Base-by-base conservation (phyloP, 2,888 invertebrate species). In the Tenthredo mesomela region DNA sequence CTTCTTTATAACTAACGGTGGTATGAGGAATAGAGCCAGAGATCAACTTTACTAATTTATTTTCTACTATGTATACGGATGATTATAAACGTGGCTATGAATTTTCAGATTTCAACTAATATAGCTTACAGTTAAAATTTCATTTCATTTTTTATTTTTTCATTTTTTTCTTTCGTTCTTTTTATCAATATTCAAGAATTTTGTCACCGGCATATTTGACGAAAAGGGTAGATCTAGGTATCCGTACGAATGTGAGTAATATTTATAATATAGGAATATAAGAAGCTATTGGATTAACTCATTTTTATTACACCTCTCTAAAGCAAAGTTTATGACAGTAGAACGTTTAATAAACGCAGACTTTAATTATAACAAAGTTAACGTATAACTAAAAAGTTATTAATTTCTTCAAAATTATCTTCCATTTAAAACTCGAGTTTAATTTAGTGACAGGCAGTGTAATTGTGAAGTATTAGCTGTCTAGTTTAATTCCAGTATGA, bases 1-100 rank as follows among this genome's bases (percentile, higher is more conserved):
- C 50, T 77, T 33, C 77, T 50, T 77, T 50, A 77, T 77, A 50
- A 77, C 71, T 43, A 73, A 73, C 71, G 40, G 21, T 15, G 67
- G 33, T 67, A 67, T 67, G 61, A 29, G 18, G 18, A 25, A 33
- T 18, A 67, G 15, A 67, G 18, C 33, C 67, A 15, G 21, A 54
- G 43, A 40, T 50, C 54, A 40, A 77, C 33, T 77, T 73, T 43
- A 21, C n/a, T 21, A 43, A 73, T 73, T 43, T 73, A 73, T 73
- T 73, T 40, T 40, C 12, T 10, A 40, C 43, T 21, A 12, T 1
- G 15, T 33, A 40, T 12, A 40, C 40, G 40, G 43, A 29, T 29
- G 5, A 37, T 21, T 71, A n/a, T 50, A 71, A 71, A 21, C 18
- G 7, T 40, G 71, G n/a, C 18, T 29, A 33, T 67, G 15, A 67